These are phyloP conservation scores for Thermophis baileyi DNA, from an alignment of 2,113 vertebrate genomes.

Conservation along the genomic window DNA sequence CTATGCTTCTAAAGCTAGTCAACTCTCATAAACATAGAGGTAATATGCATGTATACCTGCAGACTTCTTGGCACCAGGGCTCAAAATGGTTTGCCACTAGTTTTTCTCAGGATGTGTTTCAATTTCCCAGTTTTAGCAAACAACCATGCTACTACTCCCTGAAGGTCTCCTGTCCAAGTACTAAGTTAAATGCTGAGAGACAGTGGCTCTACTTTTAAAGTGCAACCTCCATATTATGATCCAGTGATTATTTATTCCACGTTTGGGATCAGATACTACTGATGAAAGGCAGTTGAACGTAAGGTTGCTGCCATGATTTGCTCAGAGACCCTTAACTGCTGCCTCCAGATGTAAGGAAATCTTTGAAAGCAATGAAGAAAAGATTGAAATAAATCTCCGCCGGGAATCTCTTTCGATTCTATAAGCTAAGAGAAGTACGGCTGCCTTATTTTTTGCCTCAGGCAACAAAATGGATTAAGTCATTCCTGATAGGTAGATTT, in stretches of 20 bases:
- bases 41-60: background rate
- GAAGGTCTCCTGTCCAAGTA: background rate
- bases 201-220: background rate
- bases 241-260: background rate
- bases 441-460: background rate
- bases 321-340: background rate
- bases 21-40: background rate
- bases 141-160: background rate
- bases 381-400: background rate
- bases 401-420: background rate
- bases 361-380: background rate
- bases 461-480: background rate
- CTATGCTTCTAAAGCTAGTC: background rate
- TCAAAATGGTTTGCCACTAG: background rate
- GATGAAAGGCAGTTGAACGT: background rate
- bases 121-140: background rate
- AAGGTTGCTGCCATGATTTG: background rate
- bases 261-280: background rate
- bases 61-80: background rate
- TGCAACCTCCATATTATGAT: background rate
- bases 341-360: background rate
- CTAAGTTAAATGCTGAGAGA: background rate
- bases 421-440: background rate
- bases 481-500: background rate
- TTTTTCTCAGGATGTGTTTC: background rate